Evolutionary conservation across 2,888 invertebrate species (phyloP), one percentile per base, ranked within the genome.

Genomic region (Ichneumoninae sp.): DNA sequence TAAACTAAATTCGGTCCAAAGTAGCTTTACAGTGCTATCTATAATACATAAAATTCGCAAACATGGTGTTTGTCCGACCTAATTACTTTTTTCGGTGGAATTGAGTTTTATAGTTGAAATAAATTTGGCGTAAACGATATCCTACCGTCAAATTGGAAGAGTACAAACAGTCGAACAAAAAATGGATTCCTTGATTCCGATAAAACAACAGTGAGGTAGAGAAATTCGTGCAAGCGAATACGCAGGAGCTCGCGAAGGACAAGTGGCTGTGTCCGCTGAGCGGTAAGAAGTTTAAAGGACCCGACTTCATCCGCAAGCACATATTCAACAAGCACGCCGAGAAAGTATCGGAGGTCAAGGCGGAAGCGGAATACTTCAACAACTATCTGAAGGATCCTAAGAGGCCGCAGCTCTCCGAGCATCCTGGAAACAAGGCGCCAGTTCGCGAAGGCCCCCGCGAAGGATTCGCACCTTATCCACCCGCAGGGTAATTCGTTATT

Each of bases 261-360:
- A 99, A 99, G 91, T 99, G 99, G 99, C 94, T 99, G 87, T 99
- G 99, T 94, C 99, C 99, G 0, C 94, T 99, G 8, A 99, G 99
- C 78, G 99, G 99, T 0, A 99, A 99, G 94, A 99, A 99, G 93
- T 99, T 99, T 94, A 99, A 99, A 93, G 97, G 99, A 0, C 99
- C 99, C 0, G 99, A 99, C 93, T 99, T 99, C 94, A 99, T 99
- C 44, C 96, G 98, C 84, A 99, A 99, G 93, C 99, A 99, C 93
- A 98, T 99, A 87, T 97, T 98, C 92, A 99, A 99, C 93, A 99
- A 99, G 92, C 99, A 99, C 91, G 97, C 94, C 0, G 99, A 99
- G 91, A 99, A 99, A 94, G 97, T 99, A 62, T 98, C 99, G 54
- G 99, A 99, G 94, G 99, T 99, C 0, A 97, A 97, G 87, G 98